These are phyloP conservation scores for Pardalotus punctatus DNA, from an alignment of 2,113 vertebrate genomes.

Conservation along the genomic window DNA sequence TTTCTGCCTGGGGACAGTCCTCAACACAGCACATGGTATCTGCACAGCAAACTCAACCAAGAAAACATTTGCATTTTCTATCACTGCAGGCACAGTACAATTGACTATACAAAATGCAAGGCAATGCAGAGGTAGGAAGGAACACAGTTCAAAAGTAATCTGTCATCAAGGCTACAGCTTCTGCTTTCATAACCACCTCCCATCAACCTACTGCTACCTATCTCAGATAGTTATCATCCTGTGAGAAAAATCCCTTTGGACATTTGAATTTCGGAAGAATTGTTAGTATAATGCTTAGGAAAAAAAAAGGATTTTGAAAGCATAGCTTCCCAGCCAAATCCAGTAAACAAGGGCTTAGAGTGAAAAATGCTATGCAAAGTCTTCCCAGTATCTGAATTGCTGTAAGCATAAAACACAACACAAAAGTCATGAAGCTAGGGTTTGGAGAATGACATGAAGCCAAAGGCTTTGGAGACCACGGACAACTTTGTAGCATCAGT, in stretches of 20 bases:
- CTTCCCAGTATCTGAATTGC: neutral
- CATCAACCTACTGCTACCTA: neutral
- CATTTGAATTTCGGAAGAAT: neutral
- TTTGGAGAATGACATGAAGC: neutral
- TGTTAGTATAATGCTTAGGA: neutral
- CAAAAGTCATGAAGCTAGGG: neutral
- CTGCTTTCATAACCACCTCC: neutral
- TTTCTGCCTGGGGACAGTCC: neutral
- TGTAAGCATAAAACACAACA: neutral
- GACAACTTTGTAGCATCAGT: neutral
- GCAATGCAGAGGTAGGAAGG: neutral
- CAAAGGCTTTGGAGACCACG: neutral
- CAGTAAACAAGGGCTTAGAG: neutral
- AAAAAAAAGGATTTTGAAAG: neutral
- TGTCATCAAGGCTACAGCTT: neutral
- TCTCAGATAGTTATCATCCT: neutral
- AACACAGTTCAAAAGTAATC: neutral
- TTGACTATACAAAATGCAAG: neutral
- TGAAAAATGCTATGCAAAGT: neutral
- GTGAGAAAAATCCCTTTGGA: neutral
- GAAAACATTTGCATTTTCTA: neutral
- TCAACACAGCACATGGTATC: neutral
- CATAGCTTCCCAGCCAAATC: neutral
- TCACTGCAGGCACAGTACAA: fast-evolving
- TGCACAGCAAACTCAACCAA: neutral